phyloP scores from a whole-genome alignment of 2,888 invertebrate species.

The Tetheella fluctuosa region DNA sequence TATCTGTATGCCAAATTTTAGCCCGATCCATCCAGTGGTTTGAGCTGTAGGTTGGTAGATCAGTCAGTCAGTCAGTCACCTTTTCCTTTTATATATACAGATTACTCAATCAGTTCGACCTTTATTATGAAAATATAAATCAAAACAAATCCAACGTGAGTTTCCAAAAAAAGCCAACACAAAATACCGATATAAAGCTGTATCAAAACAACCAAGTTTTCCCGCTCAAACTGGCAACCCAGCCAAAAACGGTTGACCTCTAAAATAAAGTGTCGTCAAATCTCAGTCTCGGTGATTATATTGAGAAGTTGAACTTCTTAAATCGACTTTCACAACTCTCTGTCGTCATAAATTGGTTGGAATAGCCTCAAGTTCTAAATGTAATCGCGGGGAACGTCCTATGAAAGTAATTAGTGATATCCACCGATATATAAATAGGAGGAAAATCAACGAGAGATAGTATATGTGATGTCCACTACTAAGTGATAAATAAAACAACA shows the following conservation, averaged over 20 bases:
- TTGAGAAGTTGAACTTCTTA: slow-evolving; percentile 31
- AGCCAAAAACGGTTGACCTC: slow-evolving; percentile 15
- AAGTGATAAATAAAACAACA: too few species aligned
- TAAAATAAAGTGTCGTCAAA: slow-evolving; percentile 36
- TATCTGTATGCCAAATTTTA: too few species aligned
- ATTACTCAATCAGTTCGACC: too few species aligned
- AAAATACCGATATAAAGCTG: too few species aligned
- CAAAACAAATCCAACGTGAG: too few species aligned
- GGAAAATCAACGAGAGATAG: neutral
- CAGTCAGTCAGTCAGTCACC: too few species aligned
- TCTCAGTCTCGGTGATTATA: slow-evolving; percentile 40
- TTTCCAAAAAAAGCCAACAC: too few species aligned
- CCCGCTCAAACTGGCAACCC: slow-evolving; percentile 5
- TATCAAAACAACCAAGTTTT: too few species aligned
- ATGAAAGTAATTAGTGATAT: slow-evolving; percentile 49
- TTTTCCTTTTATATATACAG: too few species aligned
- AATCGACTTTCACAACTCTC: slow-evolving; percentile 38
- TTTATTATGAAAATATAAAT: too few species aligned
- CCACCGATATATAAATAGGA: slow-evolving; percentile 14
- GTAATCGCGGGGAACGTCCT: slow-evolving; percentile 42
- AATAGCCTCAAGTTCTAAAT: slow-evolving; percentile 53
- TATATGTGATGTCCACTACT: neutral
- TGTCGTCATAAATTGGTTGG: slow-evolving; percentile 49
- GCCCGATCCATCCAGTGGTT: too few species aligned
- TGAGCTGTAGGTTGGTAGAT: too few species aligned